Evolutionary conservation across 2,888 invertebrate species (phyloP).

Genomic region (Holacanthella duospinosa): DNA sequence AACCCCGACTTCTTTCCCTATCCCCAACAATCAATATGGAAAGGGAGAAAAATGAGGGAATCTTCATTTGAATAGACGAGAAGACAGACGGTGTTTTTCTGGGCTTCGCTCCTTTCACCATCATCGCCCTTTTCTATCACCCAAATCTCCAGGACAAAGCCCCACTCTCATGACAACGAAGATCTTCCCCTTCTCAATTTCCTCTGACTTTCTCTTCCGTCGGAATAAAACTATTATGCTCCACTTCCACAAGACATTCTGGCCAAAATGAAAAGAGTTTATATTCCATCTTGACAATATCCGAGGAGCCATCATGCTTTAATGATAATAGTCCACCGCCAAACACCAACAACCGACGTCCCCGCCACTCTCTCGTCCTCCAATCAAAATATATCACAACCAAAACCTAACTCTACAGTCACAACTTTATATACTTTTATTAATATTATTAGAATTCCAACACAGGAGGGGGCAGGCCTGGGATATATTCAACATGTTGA

Average conservation of each 20-base stretch:
- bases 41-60: conserved; percentile 13
- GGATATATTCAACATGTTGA: conserved; percentile 21
- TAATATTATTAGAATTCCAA: conserved; percentile 12
- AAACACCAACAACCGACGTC: conserved; percentile 1
- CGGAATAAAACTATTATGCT: conserved; percentile 5
- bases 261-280: conserved; percentile 4
- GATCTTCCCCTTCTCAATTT: neutral
- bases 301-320: neutral
- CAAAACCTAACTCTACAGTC: neutral
- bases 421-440: neutral
- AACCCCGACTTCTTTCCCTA: conserved; percentile 17
- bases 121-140: neutral
- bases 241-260: neutral
- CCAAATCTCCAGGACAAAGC: neutral
- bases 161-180: neutral
- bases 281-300: conserved; percentile 8
- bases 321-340: conserved; percentile 3
- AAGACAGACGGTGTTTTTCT: conserved; percentile 13
- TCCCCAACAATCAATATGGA: conserved; percentile 31
- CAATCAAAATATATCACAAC: neutral
- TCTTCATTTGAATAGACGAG: conserved; percentile 32
- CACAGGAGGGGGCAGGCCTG: conserved; percentile 16
- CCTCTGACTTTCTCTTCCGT: conserved; percentile 1
- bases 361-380: neutral
- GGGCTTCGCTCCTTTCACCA: conserved; percentile 6